Percentiles rank a stretch among this genome's conserved stretches.
These are phyloP conservation scores for Hoplodrina ambigua DNA, from an alignment of 2,888 invertebrate species.

Conservation along the genomic window DNA sequence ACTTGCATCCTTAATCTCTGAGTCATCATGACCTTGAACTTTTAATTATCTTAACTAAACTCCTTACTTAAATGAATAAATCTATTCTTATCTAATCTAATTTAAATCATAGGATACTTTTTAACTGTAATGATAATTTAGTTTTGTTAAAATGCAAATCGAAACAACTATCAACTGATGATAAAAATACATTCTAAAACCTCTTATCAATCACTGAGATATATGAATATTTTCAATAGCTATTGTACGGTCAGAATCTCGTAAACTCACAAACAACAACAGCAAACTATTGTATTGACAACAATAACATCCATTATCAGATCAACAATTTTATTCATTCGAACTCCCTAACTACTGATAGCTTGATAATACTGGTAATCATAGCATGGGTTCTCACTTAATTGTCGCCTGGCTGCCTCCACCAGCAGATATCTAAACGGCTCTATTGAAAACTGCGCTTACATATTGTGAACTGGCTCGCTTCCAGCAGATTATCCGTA, in stretches of 20 bases:
- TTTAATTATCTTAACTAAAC: no score
- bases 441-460: constrained; percentile 74
- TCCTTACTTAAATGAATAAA: no score
- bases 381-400: constrained; percentile 61
- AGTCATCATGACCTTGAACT: no score
- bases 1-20: no score
- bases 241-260: background rate
- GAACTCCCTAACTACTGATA: constrained; percentile 40
- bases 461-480: constrained; percentile 87
- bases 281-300: constrained; percentile 4
- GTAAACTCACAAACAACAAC: background rate
- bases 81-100: no score
- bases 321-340: constrained; percentile 8
- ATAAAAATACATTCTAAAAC: no score
- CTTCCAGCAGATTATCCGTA: constrained; percentile 86
- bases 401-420: constrained; percentile 59
- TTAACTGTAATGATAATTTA: no score
- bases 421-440: constrained; percentile 67
- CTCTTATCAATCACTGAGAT: no score
- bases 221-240: no score
- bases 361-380: constrained; percentile 53
- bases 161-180: no score
- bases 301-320: constrained; percentile 15
- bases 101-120: no score
- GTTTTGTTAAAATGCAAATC: no score